Percentiles rank a stretch among this genome's conserved stretches.
Conservation (phyloP, 2,888 invertebrate genomes). For the Tridacna gigas region DNA sequence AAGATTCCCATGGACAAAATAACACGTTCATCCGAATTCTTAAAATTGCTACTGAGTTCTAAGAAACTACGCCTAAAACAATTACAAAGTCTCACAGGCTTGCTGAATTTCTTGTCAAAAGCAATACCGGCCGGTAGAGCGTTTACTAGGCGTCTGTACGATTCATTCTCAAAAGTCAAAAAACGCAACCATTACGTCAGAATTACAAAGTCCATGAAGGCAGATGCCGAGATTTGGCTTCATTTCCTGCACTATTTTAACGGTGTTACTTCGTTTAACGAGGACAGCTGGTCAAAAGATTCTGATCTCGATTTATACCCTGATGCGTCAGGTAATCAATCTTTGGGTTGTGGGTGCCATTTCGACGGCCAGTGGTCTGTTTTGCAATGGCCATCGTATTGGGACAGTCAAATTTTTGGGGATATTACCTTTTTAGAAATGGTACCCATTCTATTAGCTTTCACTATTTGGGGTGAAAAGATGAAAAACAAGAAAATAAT, state of each 20-base stretch:
- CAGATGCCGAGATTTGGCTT: conserved; percentile 35
- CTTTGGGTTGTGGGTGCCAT: background rate
- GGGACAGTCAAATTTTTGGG: background rate
- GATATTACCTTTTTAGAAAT: conserved; percentile 6
- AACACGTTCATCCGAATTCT: background rate
- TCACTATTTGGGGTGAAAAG: background rate
- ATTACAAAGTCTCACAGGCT: conserved; percentile 35
- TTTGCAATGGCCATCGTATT: conserved; percentile 1
- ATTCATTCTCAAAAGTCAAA: conserved; percentile 8
- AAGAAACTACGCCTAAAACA: conserved; percentile 29
- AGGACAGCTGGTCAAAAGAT: background rate
- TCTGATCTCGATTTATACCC: background rate
- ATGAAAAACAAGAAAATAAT: background rate
- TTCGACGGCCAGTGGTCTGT: background rate
- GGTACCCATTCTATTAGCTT: conserved; percentile 5
- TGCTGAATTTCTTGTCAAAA: conserved; percentile 35
- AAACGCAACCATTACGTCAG: conserved; percentile 31
- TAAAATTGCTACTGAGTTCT: background rate
- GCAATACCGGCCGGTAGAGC: conserved; percentile 32
- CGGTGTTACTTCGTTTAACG: background rate
- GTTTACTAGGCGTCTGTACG: conserved; percentile 35
- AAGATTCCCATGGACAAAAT: conserved; percentile 30
- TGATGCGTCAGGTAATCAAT: background rate
- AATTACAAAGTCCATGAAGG: conserved; percentile 18
- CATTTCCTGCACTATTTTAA: conserved; percentile 21